These are phyloP conservation scores for Buathra laborator DNA, from an alignment of 2,888 invertebrate species.

Conservation along the genomic window DNA sequence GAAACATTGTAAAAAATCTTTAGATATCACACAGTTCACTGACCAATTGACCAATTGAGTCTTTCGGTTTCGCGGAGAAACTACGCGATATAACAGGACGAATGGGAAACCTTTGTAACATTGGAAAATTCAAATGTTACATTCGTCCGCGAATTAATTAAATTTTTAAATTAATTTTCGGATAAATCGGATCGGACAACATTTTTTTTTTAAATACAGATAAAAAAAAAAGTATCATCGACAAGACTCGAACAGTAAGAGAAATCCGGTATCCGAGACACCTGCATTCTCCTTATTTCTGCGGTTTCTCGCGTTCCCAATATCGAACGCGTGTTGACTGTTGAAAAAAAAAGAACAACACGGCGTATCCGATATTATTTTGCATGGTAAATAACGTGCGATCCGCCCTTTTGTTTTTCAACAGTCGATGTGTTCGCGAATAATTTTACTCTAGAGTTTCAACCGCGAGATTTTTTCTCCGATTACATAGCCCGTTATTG, in stretches of 20 bases:
- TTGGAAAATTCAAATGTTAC: conserved; percentile 11
- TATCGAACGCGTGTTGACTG: conserved; percentile 6
- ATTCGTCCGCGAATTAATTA: neutral
- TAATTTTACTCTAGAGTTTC: conserved; percentile 44
- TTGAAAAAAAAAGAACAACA: neutral
- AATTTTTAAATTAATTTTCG: neutral
- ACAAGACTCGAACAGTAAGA: conserved; percentile 3
- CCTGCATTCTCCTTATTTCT: conserved; percentile 32
- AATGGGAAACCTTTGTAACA: neutral
- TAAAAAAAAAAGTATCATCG: neutral
- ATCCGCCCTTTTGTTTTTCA: too few species aligned
- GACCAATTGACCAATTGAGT: conserved; percentile 63
- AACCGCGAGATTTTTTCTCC: conserved; percentile 43
- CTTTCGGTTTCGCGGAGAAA: conserved; percentile 11
- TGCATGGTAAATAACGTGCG: too few species aligned
- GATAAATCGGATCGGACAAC: neutral
- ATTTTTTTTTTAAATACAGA: neutral
- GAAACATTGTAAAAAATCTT: conserved; percentile 48
- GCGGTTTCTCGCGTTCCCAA: conserved; percentile 25
- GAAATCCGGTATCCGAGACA: conserved; percentile 1
- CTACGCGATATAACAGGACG: conserved; percentile 10
- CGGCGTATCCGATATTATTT: too few species aligned
- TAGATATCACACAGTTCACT: conserved; percentile 65
- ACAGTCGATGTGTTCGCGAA: neutral
- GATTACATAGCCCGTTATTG: conserved; percentile 35